These are phyloP conservation scores for Hypselothyrea guttata DNA, from an alignment of 2,888 invertebrate species.

Conservation along the genomic window DNA sequence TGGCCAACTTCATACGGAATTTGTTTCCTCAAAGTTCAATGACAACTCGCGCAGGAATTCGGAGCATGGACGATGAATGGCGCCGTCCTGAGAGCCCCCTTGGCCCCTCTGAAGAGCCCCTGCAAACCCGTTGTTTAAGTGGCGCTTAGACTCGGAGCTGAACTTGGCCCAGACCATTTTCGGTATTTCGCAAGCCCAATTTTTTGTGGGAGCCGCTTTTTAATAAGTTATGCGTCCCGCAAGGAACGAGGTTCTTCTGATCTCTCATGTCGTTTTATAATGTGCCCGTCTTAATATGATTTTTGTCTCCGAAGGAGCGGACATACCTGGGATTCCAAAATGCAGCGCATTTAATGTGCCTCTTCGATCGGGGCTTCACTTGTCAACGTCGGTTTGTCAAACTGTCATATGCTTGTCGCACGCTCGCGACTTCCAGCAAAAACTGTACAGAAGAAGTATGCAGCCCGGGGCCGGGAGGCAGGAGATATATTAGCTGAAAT, in stretches of 20 bases:
- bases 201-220: constrained; percentile 57
- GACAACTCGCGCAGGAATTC: constrained; percentile 32
- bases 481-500: constrained; percentile 81
- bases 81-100: constrained; percentile 63
- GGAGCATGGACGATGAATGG: constrained; percentile 74
- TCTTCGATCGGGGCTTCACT: constrained; percentile 19
- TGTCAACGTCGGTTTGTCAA: constrained; percentile 77
- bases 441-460: constrained; percentile 5
- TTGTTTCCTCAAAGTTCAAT: constrained; percentile 41
- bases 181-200: constrained; percentile 63
- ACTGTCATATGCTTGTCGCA: constrained; percentile 81
- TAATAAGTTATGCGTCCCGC: constrained; percentile 79
- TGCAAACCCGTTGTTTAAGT: constrained; percentile 64
- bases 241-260: constrained; percentile 13
- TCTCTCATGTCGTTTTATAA: constrained; percentile 69
- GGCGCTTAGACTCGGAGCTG: constrained; percentile 64
- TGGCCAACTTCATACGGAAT: constrained; percentile 28
- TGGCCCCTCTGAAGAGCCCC: constrained; percentile 1
- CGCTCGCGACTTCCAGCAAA: constrained; percentile 29
- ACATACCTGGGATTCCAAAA: constrained; percentile 78
- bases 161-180: constrained; percentile 47
- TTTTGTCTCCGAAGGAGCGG: constrained; percentile 75
- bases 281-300: constrained; percentile 80
- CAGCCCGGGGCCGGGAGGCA: constrained; percentile 1
- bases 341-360: constrained; percentile 55